phyloP scores from a whole-genome alignment of 2,888 invertebrate genomes.

The Clitarchus hookeri region DNA sequence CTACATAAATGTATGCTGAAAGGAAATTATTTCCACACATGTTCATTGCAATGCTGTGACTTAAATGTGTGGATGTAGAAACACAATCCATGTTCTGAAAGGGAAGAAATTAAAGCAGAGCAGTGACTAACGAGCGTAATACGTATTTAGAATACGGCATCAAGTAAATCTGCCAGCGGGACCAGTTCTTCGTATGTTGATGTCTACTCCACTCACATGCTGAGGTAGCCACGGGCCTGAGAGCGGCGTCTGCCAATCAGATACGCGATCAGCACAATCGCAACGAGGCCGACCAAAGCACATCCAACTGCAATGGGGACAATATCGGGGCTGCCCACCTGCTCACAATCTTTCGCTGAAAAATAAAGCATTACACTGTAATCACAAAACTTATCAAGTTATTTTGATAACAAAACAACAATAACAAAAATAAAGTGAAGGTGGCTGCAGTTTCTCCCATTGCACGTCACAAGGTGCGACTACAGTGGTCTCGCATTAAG shows the following conservation, averaged over 20 bases:
- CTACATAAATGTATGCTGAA: neutral
- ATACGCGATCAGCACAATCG: conserved; percentile 91
- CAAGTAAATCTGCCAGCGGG: conserved; percentile 8
- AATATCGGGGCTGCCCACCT: conserved; percentile 78
- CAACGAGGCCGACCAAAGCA: conserved; percentile 84
- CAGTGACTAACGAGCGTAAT: too few relatives aligned
- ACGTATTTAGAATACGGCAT: too few relatives aligned
- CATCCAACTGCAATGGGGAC: conserved; percentile 98
- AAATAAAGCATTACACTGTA: too few relatives aligned
- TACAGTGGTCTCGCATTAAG: too few relatives aligned
- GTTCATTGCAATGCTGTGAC: neutral
- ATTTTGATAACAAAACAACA: too few relatives aligned
- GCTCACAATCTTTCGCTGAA: conserved; percentile 73
- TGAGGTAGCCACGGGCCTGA: conserved; percentile 83
- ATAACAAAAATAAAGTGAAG: too few relatives aligned
- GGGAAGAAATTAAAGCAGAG: too few relatives aligned
- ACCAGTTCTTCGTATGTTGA: neutral
- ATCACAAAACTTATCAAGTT: too few relatives aligned
- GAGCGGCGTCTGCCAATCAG: conserved; percentile 87
- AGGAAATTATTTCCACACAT: neutral
- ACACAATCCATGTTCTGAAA: too few relatives aligned
- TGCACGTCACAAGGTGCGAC: too few relatives aligned
- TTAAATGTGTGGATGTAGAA: too few relatives aligned
- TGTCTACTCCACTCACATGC: conserved; percentile 67
- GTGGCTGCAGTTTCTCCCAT: too few relatives aligned